phyloP scores from a whole-genome alignment of 2,888 invertebrate species.

The Globia sparganii region DNA sequence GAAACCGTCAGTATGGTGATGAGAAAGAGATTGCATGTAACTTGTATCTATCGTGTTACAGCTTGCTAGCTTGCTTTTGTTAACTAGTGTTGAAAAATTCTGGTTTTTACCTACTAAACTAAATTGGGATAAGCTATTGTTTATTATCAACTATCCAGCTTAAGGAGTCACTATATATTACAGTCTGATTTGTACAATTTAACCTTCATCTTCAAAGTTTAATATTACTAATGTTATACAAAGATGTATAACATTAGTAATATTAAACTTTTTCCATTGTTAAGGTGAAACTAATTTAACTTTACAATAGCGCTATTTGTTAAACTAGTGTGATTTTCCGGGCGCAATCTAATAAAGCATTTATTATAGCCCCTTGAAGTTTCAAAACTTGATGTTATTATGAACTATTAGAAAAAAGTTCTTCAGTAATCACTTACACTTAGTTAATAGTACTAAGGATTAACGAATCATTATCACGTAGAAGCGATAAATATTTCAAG shows the following conservation, averaged over 20 bases:
- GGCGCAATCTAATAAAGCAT: slow-evolving; percentile 78
- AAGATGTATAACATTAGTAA: slow-evolving; percentile 61
- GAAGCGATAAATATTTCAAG: slow-evolving; percentile 40
- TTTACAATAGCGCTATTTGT: slow-evolving; percentile 81
- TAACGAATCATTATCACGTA: slow-evolving; percentile 43
- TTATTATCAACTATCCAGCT: neutral
- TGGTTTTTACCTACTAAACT: neutral
- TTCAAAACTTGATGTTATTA: slow-evolving; percentile 76
- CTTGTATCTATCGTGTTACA: neutral
- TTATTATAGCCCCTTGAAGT: slow-evolving; percentile 76
- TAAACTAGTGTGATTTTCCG: slow-evolving; percentile 78
- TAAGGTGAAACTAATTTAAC: slow-evolving; percentile 81
- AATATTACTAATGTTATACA: too few relatives aligned
- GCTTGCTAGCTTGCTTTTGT: neutral
- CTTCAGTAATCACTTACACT: slow-evolving; percentile 61
- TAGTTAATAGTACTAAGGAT: slow-evolving; percentile 37
- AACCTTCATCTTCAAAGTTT: too few relatives aligned
- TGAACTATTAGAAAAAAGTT: slow-evolving; percentile 75
- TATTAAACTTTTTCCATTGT: slow-evolving; percentile 75
- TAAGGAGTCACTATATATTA: neutral
- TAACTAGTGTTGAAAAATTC: neutral
- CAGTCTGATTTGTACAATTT: neutral
- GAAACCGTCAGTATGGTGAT: neutral
- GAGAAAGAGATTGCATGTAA: neutral
- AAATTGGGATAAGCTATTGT: neutral